Evolutionary conservation across 1,140 invertebrate genomes (phyloP).

Genomic region (Caerostris extrusa): DNA sequence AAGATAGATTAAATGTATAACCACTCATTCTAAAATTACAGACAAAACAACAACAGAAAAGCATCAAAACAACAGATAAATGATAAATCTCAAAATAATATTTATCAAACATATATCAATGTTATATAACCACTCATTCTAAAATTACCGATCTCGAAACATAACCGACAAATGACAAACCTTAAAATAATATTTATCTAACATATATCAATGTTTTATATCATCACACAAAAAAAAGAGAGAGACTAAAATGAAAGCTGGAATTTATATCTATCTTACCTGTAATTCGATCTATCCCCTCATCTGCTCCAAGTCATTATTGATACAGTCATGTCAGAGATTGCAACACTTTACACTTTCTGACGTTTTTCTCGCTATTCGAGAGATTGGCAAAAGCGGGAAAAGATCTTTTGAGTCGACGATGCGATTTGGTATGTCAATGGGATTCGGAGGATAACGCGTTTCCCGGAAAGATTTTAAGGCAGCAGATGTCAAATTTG

Average conservation of each 20-base stretch:
- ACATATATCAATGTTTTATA: not conserved
- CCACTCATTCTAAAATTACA: too few species aligned
- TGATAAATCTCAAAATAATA: not conserved
- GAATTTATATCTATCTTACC: conserved; percentile 1
- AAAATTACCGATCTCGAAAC: too few species aligned
- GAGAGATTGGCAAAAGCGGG: not conserved
- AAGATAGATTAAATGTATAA: not conserved
- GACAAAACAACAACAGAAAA: too few species aligned
- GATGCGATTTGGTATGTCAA: conserved; percentile 50
- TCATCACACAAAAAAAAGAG: not conserved
- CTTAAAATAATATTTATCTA: not conserved
- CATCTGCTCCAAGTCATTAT: conserved; percentile 29
- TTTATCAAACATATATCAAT: not conserved
- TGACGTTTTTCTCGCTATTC: not conserved
- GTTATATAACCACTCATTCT: not conserved
- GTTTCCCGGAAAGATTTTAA: conserved; percentile 27
- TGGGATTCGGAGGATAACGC: conserved; percentile 10
- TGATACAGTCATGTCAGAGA: conserved; percentile 41
- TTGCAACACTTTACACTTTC: conserved; percentile 50
- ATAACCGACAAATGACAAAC: not conserved
- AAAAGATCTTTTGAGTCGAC: conserved; percentile 8
- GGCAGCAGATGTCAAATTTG: conserved; percentile 40
- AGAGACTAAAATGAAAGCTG: not conserved
- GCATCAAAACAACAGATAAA: too few species aligned
- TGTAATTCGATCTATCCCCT: not conserved